Percentiles rank a stretch among this genome's conserved stretches.
phyloP scores from a whole-genome alignment of 1,140 invertebrate genomes.

The Drosophila pachea region DNA sequence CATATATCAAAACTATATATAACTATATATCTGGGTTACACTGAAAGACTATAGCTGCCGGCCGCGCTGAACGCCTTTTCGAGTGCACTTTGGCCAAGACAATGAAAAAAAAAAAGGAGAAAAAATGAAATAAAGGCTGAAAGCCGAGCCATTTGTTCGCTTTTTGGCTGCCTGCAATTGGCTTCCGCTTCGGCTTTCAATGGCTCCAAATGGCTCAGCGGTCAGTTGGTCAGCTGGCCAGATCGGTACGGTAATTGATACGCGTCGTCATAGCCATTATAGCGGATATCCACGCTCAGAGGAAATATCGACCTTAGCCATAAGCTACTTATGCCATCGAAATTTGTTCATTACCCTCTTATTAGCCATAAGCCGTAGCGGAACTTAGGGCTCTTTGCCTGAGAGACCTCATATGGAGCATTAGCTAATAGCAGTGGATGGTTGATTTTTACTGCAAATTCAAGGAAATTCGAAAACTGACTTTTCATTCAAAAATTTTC shows the following conservation, averaged over 20 bases:
- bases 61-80: not conserved
- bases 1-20: not conserved
- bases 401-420: no score
- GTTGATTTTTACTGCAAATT: no score
- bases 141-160: slow-evolving; percentile 10
- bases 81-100: slow-evolving; percentile 17
- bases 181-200: slow-evolving; percentile 32
- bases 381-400: no score
- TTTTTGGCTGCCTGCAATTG: slow-evolving; percentile 12
- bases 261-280: not conserved
- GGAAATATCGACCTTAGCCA: not conserved
- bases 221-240: slow-evolving; percentile 2
- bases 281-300: not conserved
- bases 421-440: no score
- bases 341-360: no score
- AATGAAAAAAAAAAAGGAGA: not conserved
- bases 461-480: no score
- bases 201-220: not conserved
- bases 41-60: not conserved
- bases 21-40: not conserved
- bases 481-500: no score
- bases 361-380: no score
- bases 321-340: no score
- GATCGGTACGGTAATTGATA: slow-evolving; percentile 1
- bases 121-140: not conserved